Percentiles rank a stretch among this genome's conserved stretches.
These are phyloP conservation scores for Tiaroga cobitis DNA, from an alignment of 2,797 vertebrate genomes.

Conservation along the genomic window DNA sequence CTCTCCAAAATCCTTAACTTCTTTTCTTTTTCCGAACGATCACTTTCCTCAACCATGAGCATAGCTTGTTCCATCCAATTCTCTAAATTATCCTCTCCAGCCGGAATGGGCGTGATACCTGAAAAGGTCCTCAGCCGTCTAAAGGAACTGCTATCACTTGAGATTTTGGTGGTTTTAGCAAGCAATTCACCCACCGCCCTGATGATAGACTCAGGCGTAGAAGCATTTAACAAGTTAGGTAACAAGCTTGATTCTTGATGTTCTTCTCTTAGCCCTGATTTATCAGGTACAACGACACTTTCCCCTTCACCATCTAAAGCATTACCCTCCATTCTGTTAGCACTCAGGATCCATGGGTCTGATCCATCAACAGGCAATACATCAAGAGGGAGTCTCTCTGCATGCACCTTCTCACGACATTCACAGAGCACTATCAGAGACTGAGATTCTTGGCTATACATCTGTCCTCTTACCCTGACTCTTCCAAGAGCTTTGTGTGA, in stretches of 20 bases:
- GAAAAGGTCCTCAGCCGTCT: neutral
- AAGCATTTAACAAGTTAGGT: neutral
- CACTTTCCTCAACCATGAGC: neutral
- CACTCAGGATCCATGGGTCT: neutral
- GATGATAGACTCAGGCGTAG: neutral
- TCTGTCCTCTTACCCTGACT: conserved; percentile 25
- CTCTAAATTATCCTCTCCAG: neutral
- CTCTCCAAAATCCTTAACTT: neutral
- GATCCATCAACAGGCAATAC: neutral
- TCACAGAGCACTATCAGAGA: too few species aligned
- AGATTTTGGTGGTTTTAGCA: neutral
- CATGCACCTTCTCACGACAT: too few species aligned
- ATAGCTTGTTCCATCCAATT: neutral
- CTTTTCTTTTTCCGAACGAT: neutral
- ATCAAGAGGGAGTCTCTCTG: neutral
- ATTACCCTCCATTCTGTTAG: neutral
- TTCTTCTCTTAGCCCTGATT: neutral
- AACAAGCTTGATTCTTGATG: neutral
- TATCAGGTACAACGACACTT: neutral
- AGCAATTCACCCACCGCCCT: neutral
- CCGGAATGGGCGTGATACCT: neutral
- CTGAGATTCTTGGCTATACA: neutral
- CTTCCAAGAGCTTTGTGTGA: conserved; percentile 44
- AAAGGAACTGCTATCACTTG: neutral
- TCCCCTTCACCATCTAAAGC: neutral